Evolutionary conservation across 2,797 vertebrate species (phyloP), one percentile per base, ranked within the genome.

Genomic region (Sebastes miniatus): DNA sequence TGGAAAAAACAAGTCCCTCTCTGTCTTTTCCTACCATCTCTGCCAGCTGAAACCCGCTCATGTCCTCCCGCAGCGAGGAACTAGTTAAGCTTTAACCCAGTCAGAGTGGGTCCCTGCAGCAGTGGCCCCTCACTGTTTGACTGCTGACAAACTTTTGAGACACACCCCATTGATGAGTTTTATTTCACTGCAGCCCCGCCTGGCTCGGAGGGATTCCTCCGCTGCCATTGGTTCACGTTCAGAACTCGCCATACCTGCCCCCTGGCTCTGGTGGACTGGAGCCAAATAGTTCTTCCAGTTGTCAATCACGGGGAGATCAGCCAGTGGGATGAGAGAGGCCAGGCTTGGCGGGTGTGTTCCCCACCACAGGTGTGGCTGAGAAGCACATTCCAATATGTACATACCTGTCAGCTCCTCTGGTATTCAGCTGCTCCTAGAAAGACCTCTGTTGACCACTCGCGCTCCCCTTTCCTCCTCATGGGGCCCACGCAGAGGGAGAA

Each of bases 91-190:
- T 83, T 43, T 20, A 73, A 80, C 83, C 83, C 54, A 62, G 88
- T 61, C 73, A 63, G 76, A 80, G 85, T 79, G 67, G 71, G 50
- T 39, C 72, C 80, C 71, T 66, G 68, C 79, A 78, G 73, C 83
- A 63, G 80, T 56, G 72, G 84, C 58, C 87, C 89, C 88, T 91
- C 88, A 47, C 91, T 39, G 86, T 86, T 88, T 81, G 89, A 91
- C 92, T 92, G 92, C 79, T 86, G 88, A 90, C 90, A 94, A 86
- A 90, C 88, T 87, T 94, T 95, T 83, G 88, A 93, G 94, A 95
- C 94, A 95, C 95, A 95, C 94, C 93, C 92, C 93, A 94, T 89
- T 90, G 89, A 95, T 94, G 92, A 96, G 94, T 95, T 96, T 96
- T 96, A 96, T 95, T 95, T 89, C 81, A 91, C 84, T 65, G 78